Evolutionary conservation across 2,888 invertebrate species (phyloP).

Genomic region (Thereva unica): DNA sequence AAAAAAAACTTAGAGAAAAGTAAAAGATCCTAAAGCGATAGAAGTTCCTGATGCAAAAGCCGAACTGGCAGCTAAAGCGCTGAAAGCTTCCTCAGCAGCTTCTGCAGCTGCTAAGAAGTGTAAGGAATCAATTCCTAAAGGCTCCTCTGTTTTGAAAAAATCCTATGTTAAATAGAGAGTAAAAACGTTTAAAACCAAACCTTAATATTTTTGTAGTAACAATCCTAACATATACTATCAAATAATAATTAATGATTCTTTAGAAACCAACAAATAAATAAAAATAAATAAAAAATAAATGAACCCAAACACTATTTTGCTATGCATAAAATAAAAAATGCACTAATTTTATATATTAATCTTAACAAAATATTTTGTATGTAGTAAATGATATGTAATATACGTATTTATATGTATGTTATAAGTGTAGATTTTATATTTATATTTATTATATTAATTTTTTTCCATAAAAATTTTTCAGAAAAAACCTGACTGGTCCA

Average conservation of each 20-base stretch:
- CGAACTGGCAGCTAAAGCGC: constrained; percentile 2
- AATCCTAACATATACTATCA: no score
- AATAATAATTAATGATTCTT: no score
- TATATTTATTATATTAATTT: constrained; percentile 1
- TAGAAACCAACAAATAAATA: no score
- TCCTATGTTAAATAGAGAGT: no score
- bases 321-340: no score
- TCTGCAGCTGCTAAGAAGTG: constrained; percentile 38
- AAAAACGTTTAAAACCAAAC: no score
- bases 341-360: no score
- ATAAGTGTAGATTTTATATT: constrained; percentile 1
- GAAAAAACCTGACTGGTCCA: constrained; percentile 96
- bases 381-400: no score
- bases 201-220: no score
- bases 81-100: constrained; percentile 14
- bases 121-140: constrained; percentile 32
- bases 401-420: constrained; percentile 7
- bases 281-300: no score
- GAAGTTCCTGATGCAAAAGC: constrained; percentile 20
- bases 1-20: constrained; percentile 20
- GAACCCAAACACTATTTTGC: no score
- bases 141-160: neutral
- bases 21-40: constrained; percentile 15
- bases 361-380: no score
- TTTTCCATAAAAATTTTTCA: constrained; percentile 60